Percentiles rank a stretch among this genome's conserved stretches.
These are phyloP conservation scores for Boulengeromyrus knoepffleri DNA, from an alignment of 2,113 vertebrate species.

Conservation along the genomic window DNA sequence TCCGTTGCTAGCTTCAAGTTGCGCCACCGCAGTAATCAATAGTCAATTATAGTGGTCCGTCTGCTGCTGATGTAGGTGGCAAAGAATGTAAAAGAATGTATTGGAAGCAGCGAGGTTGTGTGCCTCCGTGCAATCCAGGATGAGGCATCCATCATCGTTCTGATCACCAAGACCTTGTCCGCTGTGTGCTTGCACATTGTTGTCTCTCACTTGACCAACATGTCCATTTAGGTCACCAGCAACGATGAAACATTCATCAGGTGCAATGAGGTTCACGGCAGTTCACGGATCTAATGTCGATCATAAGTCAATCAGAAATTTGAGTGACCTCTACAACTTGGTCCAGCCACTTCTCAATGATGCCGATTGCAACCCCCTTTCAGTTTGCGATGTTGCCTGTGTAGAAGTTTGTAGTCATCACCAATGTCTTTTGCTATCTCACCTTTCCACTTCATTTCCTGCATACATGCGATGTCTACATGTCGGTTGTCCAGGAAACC, in stretches of 20 bases:
- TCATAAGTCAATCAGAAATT: background rate
- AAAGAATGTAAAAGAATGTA: background rate
- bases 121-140: background rate
- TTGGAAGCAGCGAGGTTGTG: background rate
- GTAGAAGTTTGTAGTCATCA: constrained; percentile 37
- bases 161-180: background rate
- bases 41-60: no score
- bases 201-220: background rate
- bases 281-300: background rate
- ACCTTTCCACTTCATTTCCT: constrained; percentile 46
- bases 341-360: background rate
- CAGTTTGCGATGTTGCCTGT: background rate
- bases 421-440: constrained; percentile 66
- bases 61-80: background rate
- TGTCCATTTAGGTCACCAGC: background rate
- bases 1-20: no score
- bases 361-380: background rate
- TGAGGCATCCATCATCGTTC: background rate
- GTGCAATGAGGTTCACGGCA: background rate
- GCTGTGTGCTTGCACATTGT: background rate
- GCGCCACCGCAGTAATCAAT: no score
- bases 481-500: background rate
- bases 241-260: background rate
- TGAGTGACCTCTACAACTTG: background rate
- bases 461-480: background rate